These are phyloP conservation scores for Calcarius lapponicus DNA, from an alignment of 2,797 vertebrate species.

Conservation along the genomic window DNA sequence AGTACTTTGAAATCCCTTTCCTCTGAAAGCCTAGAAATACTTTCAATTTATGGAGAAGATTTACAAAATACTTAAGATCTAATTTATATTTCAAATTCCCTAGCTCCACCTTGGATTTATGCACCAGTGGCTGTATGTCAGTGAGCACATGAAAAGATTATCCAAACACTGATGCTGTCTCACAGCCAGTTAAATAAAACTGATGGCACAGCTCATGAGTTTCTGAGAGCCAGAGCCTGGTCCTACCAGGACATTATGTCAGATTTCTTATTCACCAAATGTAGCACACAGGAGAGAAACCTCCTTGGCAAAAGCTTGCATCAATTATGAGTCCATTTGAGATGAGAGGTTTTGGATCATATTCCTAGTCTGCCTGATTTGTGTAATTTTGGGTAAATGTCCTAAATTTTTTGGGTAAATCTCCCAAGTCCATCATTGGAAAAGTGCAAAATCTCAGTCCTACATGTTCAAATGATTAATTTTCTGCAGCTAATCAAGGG, in stretches of 20 bases:
- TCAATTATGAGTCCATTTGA: background rate
- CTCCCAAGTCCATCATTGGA: accelerated
- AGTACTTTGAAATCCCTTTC: background rate
- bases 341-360: background rate
- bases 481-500: background rate
- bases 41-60: background rate
- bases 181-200: background rate
- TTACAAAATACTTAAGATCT: background rate
- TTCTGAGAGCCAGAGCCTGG: background rate
- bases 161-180: background rate
- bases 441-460: background rate
- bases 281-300: background rate
- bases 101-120: background rate
- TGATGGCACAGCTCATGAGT: background rate
- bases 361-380: background rate
- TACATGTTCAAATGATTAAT: background rate
- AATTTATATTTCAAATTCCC: background rate
- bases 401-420: background rate
- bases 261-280: background rate
- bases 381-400: background rate
- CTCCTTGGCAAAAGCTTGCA: background rate
- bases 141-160: background rate
- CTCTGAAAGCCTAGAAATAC: background rate
- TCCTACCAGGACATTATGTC: background rate
- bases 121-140: background rate